Evolutionary conservation across 2,113 vertebrate species (phyloP).

Genomic region (Notarius quadriscutis): DNA sequence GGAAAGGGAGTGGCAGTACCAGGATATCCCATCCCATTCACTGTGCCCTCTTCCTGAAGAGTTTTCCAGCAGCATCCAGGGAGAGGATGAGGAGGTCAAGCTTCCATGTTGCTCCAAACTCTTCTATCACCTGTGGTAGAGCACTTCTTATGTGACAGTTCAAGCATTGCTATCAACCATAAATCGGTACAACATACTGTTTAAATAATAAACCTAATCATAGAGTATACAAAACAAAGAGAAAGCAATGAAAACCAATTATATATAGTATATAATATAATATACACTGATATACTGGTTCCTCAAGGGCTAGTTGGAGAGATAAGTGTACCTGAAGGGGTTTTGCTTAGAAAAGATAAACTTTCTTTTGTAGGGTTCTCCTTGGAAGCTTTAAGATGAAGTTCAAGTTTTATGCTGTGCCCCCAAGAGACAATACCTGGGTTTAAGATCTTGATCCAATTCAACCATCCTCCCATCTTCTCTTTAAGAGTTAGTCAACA

Average conservation of each 20-base stretch:
- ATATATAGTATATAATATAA: not conserved
- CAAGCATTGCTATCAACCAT: not conserved
- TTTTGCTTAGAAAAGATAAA: not conserved
- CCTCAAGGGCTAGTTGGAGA: not conserved
- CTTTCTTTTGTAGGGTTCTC: not conserved
- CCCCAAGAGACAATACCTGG: not conserved
- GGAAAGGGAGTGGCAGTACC: slow-evolving; percentile 63
- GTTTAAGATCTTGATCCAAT: not conserved
- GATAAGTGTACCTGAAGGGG: not conserved
- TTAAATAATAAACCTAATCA: not conserved
- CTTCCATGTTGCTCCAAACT: slow-evolving; percentile 60
- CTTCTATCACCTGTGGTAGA: slow-evolving; percentile 68
- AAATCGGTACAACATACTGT: not conserved
- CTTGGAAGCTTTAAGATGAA: no score
- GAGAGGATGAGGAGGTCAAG: slow-evolving; percentile 66
- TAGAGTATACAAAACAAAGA: not conserved
- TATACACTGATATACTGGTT: not conserved
- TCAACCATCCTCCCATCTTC: not conserved
- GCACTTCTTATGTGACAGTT: slow-evolving; percentile 56
- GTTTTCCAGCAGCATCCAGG: slow-evolving; percentile 65
- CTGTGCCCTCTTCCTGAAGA: slow-evolving; percentile 68
- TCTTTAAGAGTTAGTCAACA: not conserved
- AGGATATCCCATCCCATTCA: slow-evolving; percentile 75
- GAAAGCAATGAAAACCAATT: not conserved
- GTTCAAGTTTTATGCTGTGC: not conserved